Percentiles rank a stretch among this genome's conserved stretches.
phyloP scores from a whole-genome alignment of 2,113 vertebrate genomes.

The Hemiprocne comata region DNA sequence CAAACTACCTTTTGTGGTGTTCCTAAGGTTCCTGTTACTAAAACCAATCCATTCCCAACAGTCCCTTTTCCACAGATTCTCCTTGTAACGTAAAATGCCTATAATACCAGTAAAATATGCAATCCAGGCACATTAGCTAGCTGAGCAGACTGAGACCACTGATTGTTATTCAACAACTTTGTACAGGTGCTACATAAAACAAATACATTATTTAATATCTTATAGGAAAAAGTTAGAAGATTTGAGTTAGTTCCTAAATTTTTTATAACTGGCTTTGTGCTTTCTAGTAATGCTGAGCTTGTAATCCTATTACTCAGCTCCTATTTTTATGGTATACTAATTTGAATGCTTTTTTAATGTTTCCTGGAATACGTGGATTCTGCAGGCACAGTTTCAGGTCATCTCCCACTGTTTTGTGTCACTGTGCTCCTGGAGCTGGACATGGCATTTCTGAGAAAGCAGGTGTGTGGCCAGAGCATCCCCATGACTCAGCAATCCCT shows the following conservation, averaged over 20 bases:
- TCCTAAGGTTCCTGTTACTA: neutral
- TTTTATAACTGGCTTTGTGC: neutral
- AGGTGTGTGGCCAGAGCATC: neutral
- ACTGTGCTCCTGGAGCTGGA: neutral
- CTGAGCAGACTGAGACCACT: neutral
- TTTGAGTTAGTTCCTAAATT: neutral
- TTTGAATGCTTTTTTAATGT: neutral
- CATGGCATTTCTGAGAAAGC: neutral
- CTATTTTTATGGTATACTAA: neutral
- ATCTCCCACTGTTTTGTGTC: neutral
- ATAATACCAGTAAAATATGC: neutral
- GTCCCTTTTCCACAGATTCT: neutral
- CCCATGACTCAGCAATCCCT: neutral
- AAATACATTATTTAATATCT: neutral
- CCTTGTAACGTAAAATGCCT: neutral
- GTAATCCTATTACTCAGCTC: constrained; percentile 16
- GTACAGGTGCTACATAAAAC: neutral
- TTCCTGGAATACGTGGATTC: neutral
- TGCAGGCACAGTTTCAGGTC: neutral
- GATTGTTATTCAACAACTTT: neutral
- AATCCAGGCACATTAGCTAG: neutral
- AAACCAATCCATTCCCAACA: neutral
- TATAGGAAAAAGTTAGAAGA: neutral
- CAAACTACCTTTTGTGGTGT: neutral
- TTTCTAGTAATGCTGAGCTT: constrained; percentile 35